Evolutionary conservation across 2,888 invertebrate species (phyloP), one percentile per base, ranked within the genome.

Genomic region (Eucera pruinosa): DNA sequence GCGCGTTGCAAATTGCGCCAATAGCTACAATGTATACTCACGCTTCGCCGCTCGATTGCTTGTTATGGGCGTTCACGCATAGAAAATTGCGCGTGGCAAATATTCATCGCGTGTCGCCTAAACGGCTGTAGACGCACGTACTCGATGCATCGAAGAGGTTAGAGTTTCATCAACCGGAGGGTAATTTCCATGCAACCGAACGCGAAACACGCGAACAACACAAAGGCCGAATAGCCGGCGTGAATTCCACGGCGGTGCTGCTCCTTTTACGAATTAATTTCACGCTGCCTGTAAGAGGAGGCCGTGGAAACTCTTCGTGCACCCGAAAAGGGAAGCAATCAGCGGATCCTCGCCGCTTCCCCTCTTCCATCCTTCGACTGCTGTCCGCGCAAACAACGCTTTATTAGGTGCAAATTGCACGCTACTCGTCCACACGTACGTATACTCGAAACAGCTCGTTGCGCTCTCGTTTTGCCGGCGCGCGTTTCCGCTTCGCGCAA

Each of bases 341-440:
- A 81, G 55, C 76, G 71, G 30, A 30, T 39, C 25, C 25, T 64
- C 33, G 68, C 65, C 77, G 70, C 71, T 77, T 78, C 74, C 47
- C 58, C 45, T 3, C 13, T n/a, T 43, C 4, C n/a, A 7, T 30
- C 2, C 36, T 11, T 11, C 36, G 23, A 3, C 11, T 7, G 11
- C 5, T 1, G 20, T 15, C 33, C 73, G 64, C 67, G 77, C 78
- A 71, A 66, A 71, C 71, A 55, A 58, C 60, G 76, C 73, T 85
- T 87, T 88, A 87, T 87, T 87, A 87, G 81, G 87, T 84, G 87
- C 77, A 88, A 82, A 88, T 87, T 85, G 81, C 65, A 74, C 74
- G 74, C 70, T 69, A 45, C 69, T n/a, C 39, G 20, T 23, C 15
- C 39, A 45, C 61, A 43, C 48, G 23, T 25, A n/a, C 47, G n/a